A percentile compares a stretch with the other conserved stretches of the same genome.
Conservation (phyloP, 2,797 vertebrate species). For the Chrysocyon brachyurus region DNA sequence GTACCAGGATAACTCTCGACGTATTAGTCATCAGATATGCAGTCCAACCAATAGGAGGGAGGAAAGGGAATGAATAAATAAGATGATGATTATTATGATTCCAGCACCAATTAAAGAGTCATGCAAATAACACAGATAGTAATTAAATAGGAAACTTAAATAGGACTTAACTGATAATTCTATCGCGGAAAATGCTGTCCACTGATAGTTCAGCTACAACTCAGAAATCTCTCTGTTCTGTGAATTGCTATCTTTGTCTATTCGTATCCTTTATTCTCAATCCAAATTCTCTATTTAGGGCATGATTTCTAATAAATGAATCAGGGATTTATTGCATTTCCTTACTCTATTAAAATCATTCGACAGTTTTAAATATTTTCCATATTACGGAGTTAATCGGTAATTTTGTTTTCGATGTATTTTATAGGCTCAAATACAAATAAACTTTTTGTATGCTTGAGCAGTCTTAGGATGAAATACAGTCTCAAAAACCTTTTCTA, state of each 20-base stretch:
- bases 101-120: background rate
- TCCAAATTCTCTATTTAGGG: background rate
- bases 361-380: constrained; percentile 51
- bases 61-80: background rate
- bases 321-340: constrained; percentile 4
- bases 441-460: background rate
- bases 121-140: background rate
- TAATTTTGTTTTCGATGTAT: constrained; percentile 25
- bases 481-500: background rate
- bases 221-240: constrained; percentile 14
- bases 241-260: background rate
- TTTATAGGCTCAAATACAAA: constrained; percentile 21
- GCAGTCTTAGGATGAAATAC: background rate
- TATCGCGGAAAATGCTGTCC: background rate
- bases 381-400: constrained; percentile 12
- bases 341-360: background rate
- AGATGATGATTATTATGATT: background rate
- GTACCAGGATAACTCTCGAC: background rate
- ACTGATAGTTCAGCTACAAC: background rate
- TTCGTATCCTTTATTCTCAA: background rate
- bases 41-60: background rate
- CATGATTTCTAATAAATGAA: background rate
- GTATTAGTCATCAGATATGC: background rate
- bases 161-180: background rate
- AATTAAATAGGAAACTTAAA: constrained; percentile 1